These are phyloP conservation scores for Biston betularia DNA, from an alignment of 2,888 invertebrate species.

Conservation along the genomic window DNA sequence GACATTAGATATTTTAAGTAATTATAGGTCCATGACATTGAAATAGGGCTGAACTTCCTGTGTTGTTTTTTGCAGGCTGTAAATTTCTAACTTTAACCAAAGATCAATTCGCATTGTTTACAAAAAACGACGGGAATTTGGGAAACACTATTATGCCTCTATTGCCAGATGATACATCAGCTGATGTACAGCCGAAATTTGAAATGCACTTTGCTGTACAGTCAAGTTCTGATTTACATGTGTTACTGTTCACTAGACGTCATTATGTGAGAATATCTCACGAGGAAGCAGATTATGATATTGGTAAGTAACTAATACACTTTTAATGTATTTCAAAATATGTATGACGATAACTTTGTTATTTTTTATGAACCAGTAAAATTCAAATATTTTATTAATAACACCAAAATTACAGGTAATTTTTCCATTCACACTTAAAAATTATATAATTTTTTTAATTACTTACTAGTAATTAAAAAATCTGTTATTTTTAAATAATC, in stretches of 20 bases:
- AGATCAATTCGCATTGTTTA: not conserved
- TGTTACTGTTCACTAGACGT: slow-evolving; percentile 4
- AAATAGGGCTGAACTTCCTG: no score
- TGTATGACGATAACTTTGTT: no score
- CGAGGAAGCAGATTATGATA: not conserved
- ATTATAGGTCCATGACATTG: no score
- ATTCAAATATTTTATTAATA: no score
- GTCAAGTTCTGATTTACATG: not conserved
- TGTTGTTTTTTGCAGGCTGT: slow-evolving; percentile 3
- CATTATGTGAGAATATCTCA: not conserved
- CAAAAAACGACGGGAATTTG: slow-evolving; percentile 1
- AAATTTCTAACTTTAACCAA: not conserved
- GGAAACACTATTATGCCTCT: not conserved
- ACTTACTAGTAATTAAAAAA: no score
- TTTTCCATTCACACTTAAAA: no score
- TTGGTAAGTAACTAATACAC: not conserved
- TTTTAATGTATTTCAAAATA: no score
- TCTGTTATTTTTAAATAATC: no score
- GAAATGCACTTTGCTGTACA: slow-evolving; percentile 4
- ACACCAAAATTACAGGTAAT: no score
- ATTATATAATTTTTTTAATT: no score
- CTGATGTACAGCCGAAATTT: not conserved
- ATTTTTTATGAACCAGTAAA: no score
- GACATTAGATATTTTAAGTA: no score
- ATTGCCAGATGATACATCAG: not conserved